Base-by-base conservation (phyloP, 1,140 invertebrate species). In the Triops longicaudatus region DNA sequence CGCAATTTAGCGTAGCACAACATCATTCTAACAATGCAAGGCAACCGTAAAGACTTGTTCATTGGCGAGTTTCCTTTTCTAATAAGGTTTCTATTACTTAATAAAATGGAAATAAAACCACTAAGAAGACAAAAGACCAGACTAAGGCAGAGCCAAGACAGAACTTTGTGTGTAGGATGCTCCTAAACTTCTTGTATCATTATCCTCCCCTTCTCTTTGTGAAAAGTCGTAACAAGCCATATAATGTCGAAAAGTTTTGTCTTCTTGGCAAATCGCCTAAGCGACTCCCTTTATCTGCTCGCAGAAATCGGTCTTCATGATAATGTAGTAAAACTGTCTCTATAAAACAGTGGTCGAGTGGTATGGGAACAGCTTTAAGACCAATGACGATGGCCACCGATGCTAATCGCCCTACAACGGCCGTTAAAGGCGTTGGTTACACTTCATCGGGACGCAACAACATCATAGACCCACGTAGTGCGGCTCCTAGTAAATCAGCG, bases 351-450 rank as follows among this genome's bases (percentile, higher is more conserved):
- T 63, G 50, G 50, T 63, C 50, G 22, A 63, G 50, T 63, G 50
- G 50, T 17, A 63, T 63, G 50, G 50, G 50, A 63, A 63, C 50
- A 63, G 50, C 50, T 63, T 63, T 63, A 63, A 63, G 50, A 63
- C 50, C 50, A n/a, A 63, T 63, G 50, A 63, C 50, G 50, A 63
- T 63, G 50, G 50, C 17, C 22, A 63, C 14, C 50, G 50, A 63
- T 63, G 50, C 50, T 63, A 63, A 63, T 63, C 50, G 97, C 78
- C 97, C 97, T 11, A 95, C 98, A 88, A 98, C 97, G 12, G 96
- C 96, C 26, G 93, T 98, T n/a, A 87, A 93, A 77, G 96, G 94
- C 50, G 50, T 63, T 63, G 50, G 50, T 63, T 63, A 63, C 50
- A 63, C 50, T 63, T 63, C 50, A 22, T 63, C 50, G 50, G 50